Conservation (phyloP, 2,113 vertebrate species). For the Neomonachus schauinslandi region DNA sequence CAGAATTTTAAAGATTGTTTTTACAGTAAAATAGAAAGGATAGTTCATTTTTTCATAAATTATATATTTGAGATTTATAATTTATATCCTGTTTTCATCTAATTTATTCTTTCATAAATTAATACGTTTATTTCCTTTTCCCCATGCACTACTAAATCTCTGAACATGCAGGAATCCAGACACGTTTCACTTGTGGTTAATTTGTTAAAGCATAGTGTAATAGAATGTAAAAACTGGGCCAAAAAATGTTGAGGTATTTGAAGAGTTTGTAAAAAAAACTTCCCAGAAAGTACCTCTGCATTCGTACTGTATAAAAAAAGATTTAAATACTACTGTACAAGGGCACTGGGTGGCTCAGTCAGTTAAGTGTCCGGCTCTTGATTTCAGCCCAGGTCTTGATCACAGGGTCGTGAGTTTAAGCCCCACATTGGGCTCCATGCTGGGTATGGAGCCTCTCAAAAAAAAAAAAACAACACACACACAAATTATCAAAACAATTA, state of each 20-base stretch:
- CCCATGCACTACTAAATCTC: neutral
- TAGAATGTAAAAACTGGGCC: neutral
- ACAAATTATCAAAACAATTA: conserved; percentile 27
- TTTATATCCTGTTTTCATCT: neutral
- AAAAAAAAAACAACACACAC: neutral
- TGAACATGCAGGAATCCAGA: neutral
- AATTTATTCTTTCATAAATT: neutral
- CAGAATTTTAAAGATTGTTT: neutral
- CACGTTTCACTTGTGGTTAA: neutral
- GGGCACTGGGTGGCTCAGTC: neutral
- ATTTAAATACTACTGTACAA: conserved; percentile 20
- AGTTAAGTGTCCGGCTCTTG: neutral
- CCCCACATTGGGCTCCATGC: neutral
- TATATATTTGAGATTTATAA: neutral
- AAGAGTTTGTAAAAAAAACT: neutral
- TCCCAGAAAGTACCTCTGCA: neutral
- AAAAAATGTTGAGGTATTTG: neutral
- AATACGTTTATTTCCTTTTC: neutral
- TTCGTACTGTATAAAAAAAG: neutral
- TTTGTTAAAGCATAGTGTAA: neutral
- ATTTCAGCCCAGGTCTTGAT: neutral
- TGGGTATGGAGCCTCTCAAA: no score
- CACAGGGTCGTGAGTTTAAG: neutral
- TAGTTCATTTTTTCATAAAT: neutral
- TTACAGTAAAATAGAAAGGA: neutral